These are phyloP conservation scores for Plagiodera versicolora DNA, from an alignment of 2,888 invertebrate genomes.

Conservation along the genomic window DNA sequence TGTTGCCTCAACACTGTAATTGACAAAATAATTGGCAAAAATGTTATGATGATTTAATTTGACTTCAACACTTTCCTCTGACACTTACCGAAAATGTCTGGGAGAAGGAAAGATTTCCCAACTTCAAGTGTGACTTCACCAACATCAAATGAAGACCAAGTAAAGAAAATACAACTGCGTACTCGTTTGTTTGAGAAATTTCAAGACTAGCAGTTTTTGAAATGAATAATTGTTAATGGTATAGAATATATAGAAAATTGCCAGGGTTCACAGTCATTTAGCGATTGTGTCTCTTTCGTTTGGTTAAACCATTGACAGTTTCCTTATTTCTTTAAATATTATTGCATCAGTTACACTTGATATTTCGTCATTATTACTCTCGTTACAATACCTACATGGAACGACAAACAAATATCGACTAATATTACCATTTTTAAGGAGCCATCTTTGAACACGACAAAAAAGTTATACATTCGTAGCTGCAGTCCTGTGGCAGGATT, in stretches of 20 bases:
- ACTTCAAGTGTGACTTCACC: too few species aligned
- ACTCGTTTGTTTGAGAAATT: slow-evolving; percentile 1
- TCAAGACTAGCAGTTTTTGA: not conserved
- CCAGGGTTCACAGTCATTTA: slow-evolving; percentile 19
- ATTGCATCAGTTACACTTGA: slow-evolving; percentile 48
- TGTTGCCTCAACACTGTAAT: too few species aligned
- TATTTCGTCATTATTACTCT: slow-evolving; percentile 49
- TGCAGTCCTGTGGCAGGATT: slow-evolving; percentile 44
- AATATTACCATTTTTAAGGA: slow-evolving; percentile 44
- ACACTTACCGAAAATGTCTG: not conserved
- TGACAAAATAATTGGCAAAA: not conserved
- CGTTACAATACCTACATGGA: slow-evolving; percentile 29
- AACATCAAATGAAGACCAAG: too few species aligned
- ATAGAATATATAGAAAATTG: not conserved
- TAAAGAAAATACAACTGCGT: too few species aligned
- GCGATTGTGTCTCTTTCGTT: slow-evolving; percentile 50
- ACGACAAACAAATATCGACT: slow-evolving; percentile 33
- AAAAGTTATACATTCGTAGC: slow-evolving; percentile 37
- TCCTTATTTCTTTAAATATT: slow-evolving; percentile 32
- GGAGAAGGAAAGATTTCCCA: too few species aligned
- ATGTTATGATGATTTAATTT: too few species aligned
- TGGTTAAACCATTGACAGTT: slow-evolving; percentile 25
- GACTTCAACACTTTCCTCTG: not conserved
- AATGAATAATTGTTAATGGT: not conserved
- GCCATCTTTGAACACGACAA: slow-evolving; percentile 39